Evolutionary conservation across 1,140 invertebrate species (phyloP).

Genomic region (Sycophaga agraensis): DNA sequence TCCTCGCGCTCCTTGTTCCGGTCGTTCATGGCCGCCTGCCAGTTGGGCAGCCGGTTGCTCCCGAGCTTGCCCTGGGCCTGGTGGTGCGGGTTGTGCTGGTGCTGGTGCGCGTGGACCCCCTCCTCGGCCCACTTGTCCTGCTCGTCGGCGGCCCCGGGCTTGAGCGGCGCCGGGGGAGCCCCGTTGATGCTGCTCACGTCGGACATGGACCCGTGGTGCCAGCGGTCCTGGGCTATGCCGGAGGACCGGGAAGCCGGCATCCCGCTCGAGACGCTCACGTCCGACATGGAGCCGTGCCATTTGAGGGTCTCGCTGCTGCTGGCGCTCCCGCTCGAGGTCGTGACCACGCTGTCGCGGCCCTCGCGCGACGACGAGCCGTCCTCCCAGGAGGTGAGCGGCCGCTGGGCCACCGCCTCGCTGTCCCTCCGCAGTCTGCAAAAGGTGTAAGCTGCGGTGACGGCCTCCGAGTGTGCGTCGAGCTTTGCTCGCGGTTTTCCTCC

Average conservation of each 20-base stretch:
- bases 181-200: conserved; percentile 50
- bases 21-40: conserved; percentile 48
- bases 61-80: background rate
- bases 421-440: conserved; percentile 59
- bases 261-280: conserved; percentile 68
- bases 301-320: conserved; percentile 81
- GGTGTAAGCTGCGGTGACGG: too few species aligned
- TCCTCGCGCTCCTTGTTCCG: conserved; percentile 39
- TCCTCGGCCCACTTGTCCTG: conserved; percentile 61
- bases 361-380: conserved; percentile 51
- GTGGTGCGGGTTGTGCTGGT: conserved; percentile 2
- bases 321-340: conserved; percentile 67
- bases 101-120: conserved; percentile 51
- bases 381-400: conserved; percentile 56
- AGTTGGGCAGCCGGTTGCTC: conserved; percentile 38
- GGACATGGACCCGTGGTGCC: conserved; percentile 51
- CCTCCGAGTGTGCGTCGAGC: too few species aligned
- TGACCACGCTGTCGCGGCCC: conserved; percentile 71
- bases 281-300: conserved; percentile 79
- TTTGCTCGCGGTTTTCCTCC: background rate
- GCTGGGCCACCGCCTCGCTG: conserved; percentile 62
- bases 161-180: conserved; percentile 29
- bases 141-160: conserved; percentile 33
- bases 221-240: conserved; percentile 39
- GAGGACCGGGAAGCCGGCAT: conserved; percentile 34